Evolutionary conservation across 2,797 vertebrate species (phyloP), one percentile per base, ranked within the genome.

Genomic region (Oreortyx pictus): DNA sequence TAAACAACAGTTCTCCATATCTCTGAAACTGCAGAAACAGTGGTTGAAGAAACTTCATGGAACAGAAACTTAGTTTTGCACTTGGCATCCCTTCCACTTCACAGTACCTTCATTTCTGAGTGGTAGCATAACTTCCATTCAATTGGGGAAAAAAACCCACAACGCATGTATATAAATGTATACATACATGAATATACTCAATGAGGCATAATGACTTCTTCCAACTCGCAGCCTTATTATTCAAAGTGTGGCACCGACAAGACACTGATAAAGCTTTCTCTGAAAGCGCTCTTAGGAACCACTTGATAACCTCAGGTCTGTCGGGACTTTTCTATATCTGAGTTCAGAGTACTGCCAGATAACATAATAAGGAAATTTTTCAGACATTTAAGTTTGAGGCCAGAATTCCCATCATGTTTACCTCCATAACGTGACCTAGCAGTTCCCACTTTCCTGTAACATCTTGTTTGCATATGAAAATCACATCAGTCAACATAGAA

Each of bases 401-500:
- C 67, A 88, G 56, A 67, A 90, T 44, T 46, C 61, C 37, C 20
- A 5, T 62, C 18, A 65, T 23, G 56, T 70, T 75, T 88, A 47
- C 41, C 64, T 54, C 66, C 22, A 3, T 2, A 54, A 49, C 2
- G 7, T 10, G 44, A 57, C 65, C 74, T 43, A 14, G 31, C 31
- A 74, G 91, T 57, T 89, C 77, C 44, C 82, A 81, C 70, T 75
- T 54, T 37, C 35, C 77, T 39, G 33, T 22, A n/a, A 72, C 33
- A 81, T 65, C 80, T 83, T 89, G 76, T 75, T 68, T 93, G 72
- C 66, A 61, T 5, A 59, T 50, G 76, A 78, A 89, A 95, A 70
- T n/a, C 24, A 77, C 49, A 71, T 74, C 76, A 89, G 80, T 71
- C 76, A 90, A 62, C 49, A 71, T 0, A 1, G 72, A 93, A 74